Evolutionary conservation across 2,888 invertebrate genomes (phyloP), one percentile per base, ranked within the genome.

Genomic region (Electrophaes corylata): DNA sequence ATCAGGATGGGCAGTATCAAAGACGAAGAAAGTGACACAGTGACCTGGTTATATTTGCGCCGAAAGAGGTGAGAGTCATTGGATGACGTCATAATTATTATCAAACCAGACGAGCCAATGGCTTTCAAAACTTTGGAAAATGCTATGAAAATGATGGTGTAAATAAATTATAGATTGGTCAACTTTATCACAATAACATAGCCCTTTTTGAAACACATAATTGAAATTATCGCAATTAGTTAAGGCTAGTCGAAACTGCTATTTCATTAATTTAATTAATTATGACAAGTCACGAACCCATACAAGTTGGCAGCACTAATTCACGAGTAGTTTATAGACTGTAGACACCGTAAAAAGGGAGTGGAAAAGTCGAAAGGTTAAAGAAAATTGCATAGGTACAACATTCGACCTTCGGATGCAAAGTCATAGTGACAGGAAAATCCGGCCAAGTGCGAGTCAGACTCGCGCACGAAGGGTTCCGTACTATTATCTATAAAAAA

Each of bases 21-120:
- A 74, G 71, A 72, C 70, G 82, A 87, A 83, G 88, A 88, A 89
- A 88, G 88, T 86, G 88, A 79, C 87, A 84, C 65, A 75, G 70
- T 85, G 76, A 84, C 87, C 84, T 68, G 73, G 69, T 84, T 88
- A 75, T 62, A 70, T 75, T 66, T 67, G 70, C 72, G 65, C 73
- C 71, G 71, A 76, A 79, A 76, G 72, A 78, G 83, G 82, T 82
- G 81, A 86, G 80, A 86, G 84, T 85, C 75, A 82, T 76, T 70
- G 66, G 65, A 70, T 80, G 79, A 81, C 76, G 79, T 79, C 66
- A 51, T 37, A 46, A 12, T 29, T 26, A 23, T 40, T 14, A 60
- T 19, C 39, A 53, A 41, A 53, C 40, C 41, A 54, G 26, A 35
- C 48, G 37, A 26, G 23, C 55, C 43, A 43, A 54, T 26, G 37